phyloP scores from a whole-genome alignment of 1,140 invertebrate species.

The Musca vetustissima region DNA sequence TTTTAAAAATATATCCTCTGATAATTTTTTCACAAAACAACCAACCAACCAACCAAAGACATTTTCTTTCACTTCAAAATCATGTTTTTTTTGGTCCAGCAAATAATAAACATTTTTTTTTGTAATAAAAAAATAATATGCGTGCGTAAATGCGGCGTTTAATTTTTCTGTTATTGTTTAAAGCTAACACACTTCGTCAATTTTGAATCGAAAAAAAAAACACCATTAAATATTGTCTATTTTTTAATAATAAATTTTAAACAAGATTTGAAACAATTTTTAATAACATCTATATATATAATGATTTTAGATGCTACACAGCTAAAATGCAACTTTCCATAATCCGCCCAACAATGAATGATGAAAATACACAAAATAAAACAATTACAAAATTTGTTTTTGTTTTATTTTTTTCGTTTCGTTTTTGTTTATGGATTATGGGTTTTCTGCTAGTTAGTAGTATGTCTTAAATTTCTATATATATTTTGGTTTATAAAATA shows the following conservation, averaged over 20 bases:
- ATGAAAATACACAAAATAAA: too few species aligned
- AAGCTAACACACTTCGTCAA: constrained; percentile 54
- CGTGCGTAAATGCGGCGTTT: constrained; percentile 25
- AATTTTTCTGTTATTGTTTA: not conserved
- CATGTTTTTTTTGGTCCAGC: constrained; percentile 11
- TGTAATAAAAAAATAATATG: not conserved
- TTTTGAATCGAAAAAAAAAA: constrained; percentile 42
- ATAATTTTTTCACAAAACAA: too few species aligned
- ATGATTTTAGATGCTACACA: too few species aligned
- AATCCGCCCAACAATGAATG: too few species aligned
- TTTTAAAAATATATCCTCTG: too few species aligned
- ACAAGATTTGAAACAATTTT: constrained; percentile 26
- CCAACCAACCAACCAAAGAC: too few species aligned
- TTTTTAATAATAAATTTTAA: constrained; percentile 25
- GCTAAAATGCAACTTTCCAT: too few species aligned
- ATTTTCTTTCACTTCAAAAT: too few species aligned
- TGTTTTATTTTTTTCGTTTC: too few species aligned
- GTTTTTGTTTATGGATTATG: too few species aligned
- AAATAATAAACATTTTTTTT: constrained; percentile 11
- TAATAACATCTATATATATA: not conserved
- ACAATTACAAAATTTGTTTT: too few species aligned
- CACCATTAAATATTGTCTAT: constrained; percentile 10
- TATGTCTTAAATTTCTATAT: not conserved
- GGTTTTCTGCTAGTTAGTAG: too few species aligned
- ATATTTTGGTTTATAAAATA: not conserved